These are phyloP conservation scores for Aphodius sticticus DNA, from an alignment of 2,888 invertebrate species.

Conservation along the genomic window DNA sequence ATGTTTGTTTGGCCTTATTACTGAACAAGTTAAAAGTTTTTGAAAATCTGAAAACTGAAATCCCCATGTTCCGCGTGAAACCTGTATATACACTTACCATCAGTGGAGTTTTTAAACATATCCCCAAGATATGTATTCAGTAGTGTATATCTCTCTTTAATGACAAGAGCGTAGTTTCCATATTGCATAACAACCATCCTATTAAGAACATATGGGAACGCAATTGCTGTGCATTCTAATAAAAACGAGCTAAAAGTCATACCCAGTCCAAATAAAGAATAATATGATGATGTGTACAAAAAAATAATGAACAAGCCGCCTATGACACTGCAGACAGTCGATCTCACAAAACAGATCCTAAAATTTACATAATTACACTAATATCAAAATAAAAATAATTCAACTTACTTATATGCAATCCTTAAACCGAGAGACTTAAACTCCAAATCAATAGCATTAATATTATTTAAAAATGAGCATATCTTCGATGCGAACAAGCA, in stretches of 20 bases:
- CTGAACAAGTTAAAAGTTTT: no score
- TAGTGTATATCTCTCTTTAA: slow-evolving; percentile 41
- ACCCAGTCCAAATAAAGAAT: neutral
- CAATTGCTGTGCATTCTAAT: neutral
- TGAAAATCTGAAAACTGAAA: no score
- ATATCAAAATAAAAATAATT: neutral
- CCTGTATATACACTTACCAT: slow-evolving; percentile 25
- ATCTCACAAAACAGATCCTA: neutral
- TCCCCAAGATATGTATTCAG: slow-evolving; percentile 45
- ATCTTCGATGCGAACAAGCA: neutral
- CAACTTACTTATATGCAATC: neutral
- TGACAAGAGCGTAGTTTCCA: slow-evolving; percentile 42
- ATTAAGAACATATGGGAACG: slow-evolving; percentile 36
- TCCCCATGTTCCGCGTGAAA: no score
- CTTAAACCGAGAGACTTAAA: neutral
- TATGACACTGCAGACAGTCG: neutral
- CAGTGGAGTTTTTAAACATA: slow-evolving; percentile 15
- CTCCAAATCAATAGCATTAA: neutral
- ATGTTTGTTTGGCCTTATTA: no score
- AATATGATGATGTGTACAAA: neutral
- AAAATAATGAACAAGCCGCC: neutral
- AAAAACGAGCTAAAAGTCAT: neutral
- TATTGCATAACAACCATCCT: slow-evolving; percentile 45
- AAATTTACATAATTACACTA: neutral
- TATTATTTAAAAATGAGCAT: neutral